Conservation (phyloP, 2,113 vertebrate species). For the Balaeniceps rex region DNA sequence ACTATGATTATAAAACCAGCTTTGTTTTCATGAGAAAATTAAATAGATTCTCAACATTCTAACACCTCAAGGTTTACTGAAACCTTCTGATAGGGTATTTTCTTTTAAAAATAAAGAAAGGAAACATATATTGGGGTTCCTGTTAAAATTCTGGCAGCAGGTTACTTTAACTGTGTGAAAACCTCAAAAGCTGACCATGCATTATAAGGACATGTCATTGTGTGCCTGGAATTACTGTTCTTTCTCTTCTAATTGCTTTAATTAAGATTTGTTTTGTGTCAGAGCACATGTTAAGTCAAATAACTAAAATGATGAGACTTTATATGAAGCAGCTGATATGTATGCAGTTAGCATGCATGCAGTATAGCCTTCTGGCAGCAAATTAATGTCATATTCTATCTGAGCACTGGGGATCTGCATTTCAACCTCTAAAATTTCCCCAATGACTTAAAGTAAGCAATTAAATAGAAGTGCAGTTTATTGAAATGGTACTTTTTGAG, state of each 20-base stretch:
- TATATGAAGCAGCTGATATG: slow-evolving; percentile 58
- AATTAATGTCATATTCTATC: slow-evolving; percentile 76
- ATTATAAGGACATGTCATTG: background rate
- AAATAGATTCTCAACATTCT: background rate
- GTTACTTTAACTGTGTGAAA: background rate
- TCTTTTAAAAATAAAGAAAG: background rate
- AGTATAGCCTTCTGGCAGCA: slow-evolving; percentile 63
- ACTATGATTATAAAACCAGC: background rate
- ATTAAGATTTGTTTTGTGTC: slow-evolving; percentile 58
- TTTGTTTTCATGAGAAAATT: background rate
- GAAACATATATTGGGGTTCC: background rate
- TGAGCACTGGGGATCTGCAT: slow-evolving; percentile 72
- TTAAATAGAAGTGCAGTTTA: slow-evolving; percentile 79
- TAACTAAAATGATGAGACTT: slow-evolving; percentile 54
- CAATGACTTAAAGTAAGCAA: slow-evolving; percentile 80
- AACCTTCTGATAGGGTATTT: background rate
- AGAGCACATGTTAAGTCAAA: slow-evolving; percentile 61
- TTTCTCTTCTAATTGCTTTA: slow-evolving; percentile 45
- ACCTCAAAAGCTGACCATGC: background rate
- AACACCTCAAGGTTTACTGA: background rate
- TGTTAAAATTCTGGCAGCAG: background rate
- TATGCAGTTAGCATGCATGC: slow-evolving; percentile 64
- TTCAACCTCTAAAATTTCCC: slow-evolving; percentile 80
- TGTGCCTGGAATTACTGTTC: slow-evolving; percentile 7
- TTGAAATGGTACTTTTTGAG: slow-evolving; percentile 75